Percentiles rank a stretch among this genome's conserved stretches.
These are phyloP conservation scores for Spheniscus mendiculus DNA, from an alignment of 2,113 vertebrate genomes.

Conservation along the genomic window DNA sequence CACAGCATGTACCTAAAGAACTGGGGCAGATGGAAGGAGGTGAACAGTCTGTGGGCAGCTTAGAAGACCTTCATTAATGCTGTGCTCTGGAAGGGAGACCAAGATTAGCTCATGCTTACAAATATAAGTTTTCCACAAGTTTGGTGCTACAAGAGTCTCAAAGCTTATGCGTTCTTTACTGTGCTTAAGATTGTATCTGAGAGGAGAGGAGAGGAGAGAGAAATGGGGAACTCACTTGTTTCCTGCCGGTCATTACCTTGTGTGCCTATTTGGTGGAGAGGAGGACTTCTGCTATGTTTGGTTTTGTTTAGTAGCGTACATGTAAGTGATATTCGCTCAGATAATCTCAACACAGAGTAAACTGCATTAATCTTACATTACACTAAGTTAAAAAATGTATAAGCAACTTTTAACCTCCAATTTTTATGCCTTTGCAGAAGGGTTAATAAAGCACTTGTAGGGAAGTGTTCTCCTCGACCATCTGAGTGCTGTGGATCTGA, in stretches of 20 bases:
- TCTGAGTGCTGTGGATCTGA: background rate
- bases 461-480: background rate
- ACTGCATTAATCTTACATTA: accelerated
- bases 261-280: background rate
- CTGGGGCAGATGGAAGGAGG: background rate
- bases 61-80: background rate
- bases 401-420: background rate
- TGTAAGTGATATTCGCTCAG: background rate
- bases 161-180: background rate
- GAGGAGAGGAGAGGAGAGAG: background rate
- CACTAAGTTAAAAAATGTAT: background rate
- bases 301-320: background rate
- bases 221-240: background rate
- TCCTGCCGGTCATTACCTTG: background rate
- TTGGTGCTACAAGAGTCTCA: background rate
- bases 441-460: background rate
- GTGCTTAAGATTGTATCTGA: background rate
- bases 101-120: background rate
- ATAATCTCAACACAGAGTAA: background rate
- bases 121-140: background rate
- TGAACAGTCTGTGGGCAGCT: background rate
- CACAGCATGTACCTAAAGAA: background rate
- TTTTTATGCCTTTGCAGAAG: background rate
- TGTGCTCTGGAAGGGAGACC: background rate
- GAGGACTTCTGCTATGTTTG: background rate